phyloP scores from a whole-genome alignment of 2,797 vertebrate genomes.

The Ciconia nigra region DNA sequence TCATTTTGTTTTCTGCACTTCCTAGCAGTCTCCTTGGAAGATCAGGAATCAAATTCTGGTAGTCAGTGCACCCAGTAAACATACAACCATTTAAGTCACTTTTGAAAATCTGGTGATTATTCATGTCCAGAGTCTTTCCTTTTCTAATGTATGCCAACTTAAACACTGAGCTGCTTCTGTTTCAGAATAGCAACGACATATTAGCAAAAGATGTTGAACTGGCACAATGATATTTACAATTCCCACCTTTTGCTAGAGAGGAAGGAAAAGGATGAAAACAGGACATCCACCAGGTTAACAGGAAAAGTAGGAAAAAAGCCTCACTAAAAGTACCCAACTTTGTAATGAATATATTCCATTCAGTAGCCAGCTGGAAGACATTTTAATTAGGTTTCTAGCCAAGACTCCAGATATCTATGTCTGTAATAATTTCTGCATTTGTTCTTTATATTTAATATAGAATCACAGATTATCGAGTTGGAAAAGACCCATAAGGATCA shows the following conservation, averaged over 20 bases:
- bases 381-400: background rate
- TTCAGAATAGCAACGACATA: background rate
- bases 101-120: background rate
- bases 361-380: background rate
- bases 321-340: background rate
- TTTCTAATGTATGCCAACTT: background rate
- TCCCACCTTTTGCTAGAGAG: slow-evolving; percentile 17
- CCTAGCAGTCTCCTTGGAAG: background rate
- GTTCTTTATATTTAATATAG: background rate
- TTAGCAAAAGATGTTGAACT: background rate
- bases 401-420: background rate
- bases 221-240: background rate
- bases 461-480: background rate
- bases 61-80: background rate
- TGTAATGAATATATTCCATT: background rate
- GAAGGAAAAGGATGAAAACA: slow-evolving; percentile 44
- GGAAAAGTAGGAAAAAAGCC: background rate
- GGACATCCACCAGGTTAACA: slow-evolving; percentile 25
- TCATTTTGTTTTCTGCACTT: background rate
- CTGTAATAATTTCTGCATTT: background rate
- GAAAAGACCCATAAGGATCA: background rate
- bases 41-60: background rate
- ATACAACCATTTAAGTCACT: background rate
- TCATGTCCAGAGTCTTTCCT: background rate
- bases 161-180: background rate